Base-by-base conservation (phyloP, 2,888 invertebrate species). In the Acleris laterana region DNA sequence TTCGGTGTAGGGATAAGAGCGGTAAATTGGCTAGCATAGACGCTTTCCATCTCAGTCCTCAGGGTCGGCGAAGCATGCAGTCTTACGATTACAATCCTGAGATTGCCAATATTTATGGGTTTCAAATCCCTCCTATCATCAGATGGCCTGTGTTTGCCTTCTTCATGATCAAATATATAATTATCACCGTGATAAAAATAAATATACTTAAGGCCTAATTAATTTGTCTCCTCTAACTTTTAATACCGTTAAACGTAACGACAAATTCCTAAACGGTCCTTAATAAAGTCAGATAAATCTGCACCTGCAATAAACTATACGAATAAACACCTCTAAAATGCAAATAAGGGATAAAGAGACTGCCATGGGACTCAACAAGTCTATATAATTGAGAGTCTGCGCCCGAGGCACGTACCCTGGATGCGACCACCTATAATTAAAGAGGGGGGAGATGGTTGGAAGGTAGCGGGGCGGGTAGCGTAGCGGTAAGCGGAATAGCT, bases 301-400 rank as follows among this genome's bases (percentile, higher is more conserved):
- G 17, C 11, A 17, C 20, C 50, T 42, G 55, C 32, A 51, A 65
- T 65, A 61, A 65, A 65, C 59, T 53, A 49, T 60, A 50, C 55
- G 55, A 65, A 65, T 65, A 61, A 65, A 65, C 65, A 61, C 55
- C 16, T 22, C n/a, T 46, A 20, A 61, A 65, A 65, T 65, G 65
- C 56, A 61, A 65, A 65, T 65, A 28, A 52, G 52, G 51, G 48
- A 50, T 57, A 49, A 58, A 56, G 56, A 65, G 60, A 60, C 65
- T 53, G 42, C 20, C 16, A 38, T 7, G 28, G 53, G 55, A 62
- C 50, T 60, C 55, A 65, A 65, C 65, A 61, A 65, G 65, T 65
- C 60, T 55, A 49, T 61, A 51, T 65, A 65, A 55, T 32, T n/a
- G 63, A n/a, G 52, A n/a, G 52, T 49, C 48, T 48, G 53, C n/a